Evolutionary conservation across 2,888 invertebrate species (phyloP).

Genomic region (Melinaea marsaeus): DNA sequence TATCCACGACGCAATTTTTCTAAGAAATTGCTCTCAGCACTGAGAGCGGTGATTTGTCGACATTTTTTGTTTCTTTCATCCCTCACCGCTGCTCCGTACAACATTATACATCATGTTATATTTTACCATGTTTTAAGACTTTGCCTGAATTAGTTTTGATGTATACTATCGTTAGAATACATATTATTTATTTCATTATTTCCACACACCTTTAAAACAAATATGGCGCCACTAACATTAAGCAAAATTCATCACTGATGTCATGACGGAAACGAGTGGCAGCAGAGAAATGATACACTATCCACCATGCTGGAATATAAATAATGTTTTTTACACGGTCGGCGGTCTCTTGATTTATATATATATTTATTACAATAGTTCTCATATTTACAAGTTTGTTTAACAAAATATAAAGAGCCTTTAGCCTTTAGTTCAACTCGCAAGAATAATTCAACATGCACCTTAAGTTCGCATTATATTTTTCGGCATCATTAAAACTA

Average conservation of each 20-base stretch:
- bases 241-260: constrained; percentile 21
- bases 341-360: not conserved
- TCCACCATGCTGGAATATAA: constrained; percentile 28
- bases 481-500: too few species aligned
- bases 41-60: constrained; percentile 34
- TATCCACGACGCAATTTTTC: constrained; percentile 30
- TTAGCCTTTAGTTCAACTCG: too few species aligned
- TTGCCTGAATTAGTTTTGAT: too few species aligned
- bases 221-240: not conserved
- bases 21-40: constrained; percentile 34
- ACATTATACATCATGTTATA: too few species aligned
- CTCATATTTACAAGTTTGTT: too few species aligned
- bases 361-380: not conserved
- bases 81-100: constrained; percentile 11
- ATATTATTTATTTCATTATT: too few species aligned
- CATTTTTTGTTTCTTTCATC: constrained; percentile 24
- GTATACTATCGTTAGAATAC: too few species aligned
- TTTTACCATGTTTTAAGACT: too few species aligned
- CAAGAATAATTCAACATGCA: too few species aligned
- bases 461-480: too few species aligned
- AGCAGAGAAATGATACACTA: constrained; percentile 30
- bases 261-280: constrained; percentile 27
- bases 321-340: constrained; percentile 15
- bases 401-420: too few species aligned
- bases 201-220: too few species aligned